Evolutionary conservation across 2,888 invertebrate species (phyloP), one percentile per base, ranked within the genome.

Genomic region (Notodonta dromedarius): DNA sequence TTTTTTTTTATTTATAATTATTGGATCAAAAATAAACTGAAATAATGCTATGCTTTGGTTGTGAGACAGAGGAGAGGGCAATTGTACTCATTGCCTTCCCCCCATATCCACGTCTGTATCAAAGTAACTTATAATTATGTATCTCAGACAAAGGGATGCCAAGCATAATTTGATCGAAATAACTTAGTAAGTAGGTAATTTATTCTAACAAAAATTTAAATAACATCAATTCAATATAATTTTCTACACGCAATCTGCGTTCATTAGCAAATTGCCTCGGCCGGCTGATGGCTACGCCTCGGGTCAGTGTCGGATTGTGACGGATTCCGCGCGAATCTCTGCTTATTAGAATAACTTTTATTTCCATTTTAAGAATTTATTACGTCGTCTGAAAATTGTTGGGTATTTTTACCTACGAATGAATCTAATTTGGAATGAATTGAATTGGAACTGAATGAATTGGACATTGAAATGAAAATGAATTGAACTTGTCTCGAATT

Each of bases 241-340:
- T 74, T 79, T 65, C 79, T 67, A 75, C 90, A 90, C 85, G 90
- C 91, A 79, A 88, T 60, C 62, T 62, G 66, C 61, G 63, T 75
- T 79, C 78, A 77, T 82, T 78, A 79, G 81, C 80, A 85, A 86
- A 86, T 86, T 85, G 78, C 78, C 66, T 58, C 67, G 60, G 58
- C 65, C 62, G 64, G 67, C 67, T 62, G 77, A 74, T 71, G 71
- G 77, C 16, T 74, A 73, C 65, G 89, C 91, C 88, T 68, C 78
- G 57, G 85, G 90, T 63, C 68, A 69, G 73, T 63, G 58, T 65
- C 67, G 59, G 71, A 73, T 73, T 75, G 66, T 67, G 61, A 70
- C 66, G 66, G 61, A 78, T 71, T 77, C 74, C 71, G 53, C 64
- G 54, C n/a, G 11, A 46, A 56, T 58, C 56, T 55, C n/a, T 40